Evolutionary conservation across 2,888 invertebrate genomes (phyloP).

Genomic region (Plebejus anna): DNA sequence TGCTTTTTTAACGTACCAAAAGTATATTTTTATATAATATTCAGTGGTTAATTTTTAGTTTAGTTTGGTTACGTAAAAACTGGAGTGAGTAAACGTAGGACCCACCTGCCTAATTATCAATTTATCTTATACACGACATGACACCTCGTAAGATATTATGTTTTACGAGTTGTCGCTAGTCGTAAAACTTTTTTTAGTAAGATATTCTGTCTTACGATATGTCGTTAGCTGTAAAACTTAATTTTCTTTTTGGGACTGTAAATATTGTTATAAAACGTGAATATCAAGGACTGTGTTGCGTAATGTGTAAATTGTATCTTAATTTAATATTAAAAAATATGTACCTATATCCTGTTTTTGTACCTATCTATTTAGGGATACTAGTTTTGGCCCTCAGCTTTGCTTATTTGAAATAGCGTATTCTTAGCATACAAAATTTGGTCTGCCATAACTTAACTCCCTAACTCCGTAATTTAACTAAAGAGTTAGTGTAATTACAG

Average conservation of each 20-base stretch:
- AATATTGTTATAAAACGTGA: not conserved
- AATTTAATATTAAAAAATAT: not conserved
- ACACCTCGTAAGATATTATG: not conserved
- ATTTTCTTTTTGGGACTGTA: not conserved
- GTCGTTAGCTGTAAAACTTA: not conserved
- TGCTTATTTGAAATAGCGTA: not conserved
- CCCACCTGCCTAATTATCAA: not conserved
- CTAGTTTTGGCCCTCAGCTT: not conserved
- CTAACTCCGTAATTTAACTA: not conserved
- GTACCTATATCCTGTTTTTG: not conserved
- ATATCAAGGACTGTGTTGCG: not conserved
- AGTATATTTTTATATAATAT: not conserved
- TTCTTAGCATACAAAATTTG: not conserved
- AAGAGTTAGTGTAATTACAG: too few relatives aligned
- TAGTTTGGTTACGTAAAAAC: not conserved
- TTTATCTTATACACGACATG: not conserved
- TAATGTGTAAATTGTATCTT: not conserved
- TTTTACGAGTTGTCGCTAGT: not conserved
- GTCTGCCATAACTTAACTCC: not conserved
- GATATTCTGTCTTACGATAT: too few relatives aligned
- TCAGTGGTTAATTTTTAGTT: not conserved
- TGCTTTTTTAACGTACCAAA: not conserved
- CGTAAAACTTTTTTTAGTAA: too few relatives aligned
- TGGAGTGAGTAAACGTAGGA: too few relatives aligned
- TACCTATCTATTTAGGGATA: not conserved